Evolutionary conservation across 2,797 vertebrate genomes (phyloP).

Genomic region (Philypnodon macrostomus): DNA sequence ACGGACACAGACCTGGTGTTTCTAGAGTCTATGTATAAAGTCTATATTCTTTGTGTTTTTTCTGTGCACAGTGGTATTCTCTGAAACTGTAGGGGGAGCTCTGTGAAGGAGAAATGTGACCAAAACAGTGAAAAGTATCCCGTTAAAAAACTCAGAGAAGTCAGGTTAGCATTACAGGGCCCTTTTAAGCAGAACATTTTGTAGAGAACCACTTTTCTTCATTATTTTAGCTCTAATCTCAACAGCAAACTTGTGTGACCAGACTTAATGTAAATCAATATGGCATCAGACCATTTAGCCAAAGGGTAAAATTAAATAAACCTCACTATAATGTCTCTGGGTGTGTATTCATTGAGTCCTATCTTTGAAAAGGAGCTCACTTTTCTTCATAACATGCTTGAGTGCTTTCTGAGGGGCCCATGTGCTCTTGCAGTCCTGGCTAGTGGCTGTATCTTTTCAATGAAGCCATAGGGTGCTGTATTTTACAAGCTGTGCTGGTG

Average conservation of each 20-base stretch:
- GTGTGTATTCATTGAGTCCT: constrained; percentile 43
- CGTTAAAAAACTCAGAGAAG: no score
- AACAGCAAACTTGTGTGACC: not conserved
- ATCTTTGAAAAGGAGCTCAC: constrained; percentile 44
- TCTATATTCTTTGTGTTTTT: no score
- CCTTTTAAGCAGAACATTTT: no score
- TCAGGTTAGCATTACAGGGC: no score
- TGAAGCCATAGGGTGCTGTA: constrained; percentile 68
- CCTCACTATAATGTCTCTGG: constrained; percentile 17
- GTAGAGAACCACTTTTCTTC: no score
- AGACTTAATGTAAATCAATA: constrained; percentile 12
- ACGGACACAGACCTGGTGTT: no score
- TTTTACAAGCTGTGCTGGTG: constrained; percentile 75
- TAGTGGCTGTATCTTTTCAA: constrained; percentile 68
- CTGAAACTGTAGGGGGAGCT: no score
- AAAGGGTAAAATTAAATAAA: constrained; percentile 33
- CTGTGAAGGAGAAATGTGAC: no score
- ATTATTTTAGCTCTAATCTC: not conserved
- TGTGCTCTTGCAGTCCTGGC: constrained; percentile 58
- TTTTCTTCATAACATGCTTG: constrained; percentile 53
- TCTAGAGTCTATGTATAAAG: no score
- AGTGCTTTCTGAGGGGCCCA: constrained; percentile 51
- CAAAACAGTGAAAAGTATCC: no score
- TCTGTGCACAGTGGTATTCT: no score
- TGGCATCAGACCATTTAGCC: not conserved